Base-by-base conservation (phyloP, 2,888 invertebrate species). In the Epistrophella euchroma region DNA sequence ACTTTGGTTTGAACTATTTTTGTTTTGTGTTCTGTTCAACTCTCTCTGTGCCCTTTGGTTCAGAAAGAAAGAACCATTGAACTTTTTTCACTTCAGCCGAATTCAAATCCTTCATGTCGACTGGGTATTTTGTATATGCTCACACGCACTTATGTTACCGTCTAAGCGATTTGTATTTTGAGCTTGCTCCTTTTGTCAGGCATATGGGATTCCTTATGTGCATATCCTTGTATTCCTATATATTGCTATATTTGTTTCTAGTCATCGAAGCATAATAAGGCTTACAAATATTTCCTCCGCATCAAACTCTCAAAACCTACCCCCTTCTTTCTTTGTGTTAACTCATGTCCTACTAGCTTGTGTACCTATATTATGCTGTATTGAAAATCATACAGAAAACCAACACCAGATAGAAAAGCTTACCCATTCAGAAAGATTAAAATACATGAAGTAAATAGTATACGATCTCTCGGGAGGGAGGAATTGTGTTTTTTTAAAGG, bases 111-210 rank as follows among this genome's bases (percentile, higher is more conserved):
- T 70, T 84, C 58, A 64, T 75, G 75, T 71, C 45, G 47, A 71
- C 55, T 22, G 2, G 32, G 13, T 47, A 17, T 17, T 0, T 2
- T 2, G 11, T 19, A 19, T 11, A n/a, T 40, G 43, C 37, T 56
- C 22, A 35, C 55, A 71, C 66, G 15, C 60, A 25, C 19, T 45
- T 37, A 45, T 32, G 13, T 15, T 32, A 5, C 19, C 11, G 55
- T 52, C 68, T 70, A 76, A 76, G 66, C 75, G 70, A 77, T 85
- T 77, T 85, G 73, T 76, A 85, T 80, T 85, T 55, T 73, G 76
- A 80, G 72, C 70, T 80, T 62, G 62, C 77, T 81, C 81, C 81
- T 81, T 86, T 70, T 56, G 81, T 81, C 76, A 86, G 81, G 81
- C 85, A 86, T n/a, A n/a, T 80, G 73, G 70, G 73, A 72, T 56